Conservation (phyloP, 2,113 vertebrate genomes). For the Protobothrops flavoviridis region DNA sequence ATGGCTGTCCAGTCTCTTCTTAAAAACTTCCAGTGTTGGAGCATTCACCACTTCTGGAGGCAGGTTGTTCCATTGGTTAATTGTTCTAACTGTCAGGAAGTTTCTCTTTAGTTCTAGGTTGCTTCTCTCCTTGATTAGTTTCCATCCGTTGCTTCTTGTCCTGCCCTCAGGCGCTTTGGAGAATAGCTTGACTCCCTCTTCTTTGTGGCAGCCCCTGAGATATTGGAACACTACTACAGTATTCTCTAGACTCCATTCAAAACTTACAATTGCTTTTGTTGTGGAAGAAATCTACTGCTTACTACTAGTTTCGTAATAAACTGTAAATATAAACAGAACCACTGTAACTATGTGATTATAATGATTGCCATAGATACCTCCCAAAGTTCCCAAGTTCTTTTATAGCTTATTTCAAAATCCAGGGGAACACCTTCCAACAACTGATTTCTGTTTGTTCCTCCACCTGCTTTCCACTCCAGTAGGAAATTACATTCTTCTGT, state of each 20-base stretch:
- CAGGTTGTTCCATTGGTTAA: no score
- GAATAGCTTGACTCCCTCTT: no score
- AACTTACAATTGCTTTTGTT: not conserved
- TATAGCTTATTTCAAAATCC: constrained; percentile 70
- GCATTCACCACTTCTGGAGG: no score
- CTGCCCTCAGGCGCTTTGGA: no score
- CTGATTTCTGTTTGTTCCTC: not conserved
- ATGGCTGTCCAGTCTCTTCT: no score
- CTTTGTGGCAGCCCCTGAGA: no score
- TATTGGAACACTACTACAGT: no score
- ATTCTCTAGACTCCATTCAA: not conserved
- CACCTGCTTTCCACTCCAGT: constrained; percentile 60
- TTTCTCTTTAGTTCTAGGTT: no score
- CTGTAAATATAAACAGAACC: not conserved
- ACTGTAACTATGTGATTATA: not conserved
- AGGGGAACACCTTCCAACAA: constrained; percentile 27
- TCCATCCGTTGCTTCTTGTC: no score
- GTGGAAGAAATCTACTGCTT: not conserved
- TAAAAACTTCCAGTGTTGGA: no score
- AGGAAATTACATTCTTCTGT: constrained; percentile 36
- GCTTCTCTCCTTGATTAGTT: no score
- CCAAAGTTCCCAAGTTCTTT: constrained; percentile 66
- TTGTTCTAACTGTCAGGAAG: no score
- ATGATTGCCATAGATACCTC: constrained; percentile 62
- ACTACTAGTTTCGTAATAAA: not conserved